Conservation (phyloP, 2,888 invertebrate genomes). For the Pegoplata infirma region DNA sequence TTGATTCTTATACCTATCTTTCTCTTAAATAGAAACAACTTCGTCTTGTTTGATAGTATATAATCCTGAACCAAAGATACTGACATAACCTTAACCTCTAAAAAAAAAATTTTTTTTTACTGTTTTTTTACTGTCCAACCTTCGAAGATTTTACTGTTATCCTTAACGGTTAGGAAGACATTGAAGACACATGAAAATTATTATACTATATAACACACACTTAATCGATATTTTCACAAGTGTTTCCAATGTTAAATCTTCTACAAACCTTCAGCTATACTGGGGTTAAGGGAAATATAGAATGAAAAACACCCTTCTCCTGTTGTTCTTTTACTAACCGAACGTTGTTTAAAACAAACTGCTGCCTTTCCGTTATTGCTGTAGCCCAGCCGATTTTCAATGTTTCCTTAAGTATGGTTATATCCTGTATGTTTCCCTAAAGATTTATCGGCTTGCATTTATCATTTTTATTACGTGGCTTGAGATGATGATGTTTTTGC, state of each 20-base stretch:
- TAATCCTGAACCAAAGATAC: too few species aligned
- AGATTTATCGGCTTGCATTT: slow-evolving; percentile 58
- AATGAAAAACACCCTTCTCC: background rate
- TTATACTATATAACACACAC: slow-evolving; percentile 6
- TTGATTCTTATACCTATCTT: too few species aligned
- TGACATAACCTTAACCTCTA: too few species aligned
- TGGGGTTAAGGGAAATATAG: background rate
- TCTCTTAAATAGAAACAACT: too few species aligned
- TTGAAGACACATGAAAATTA: slow-evolving; percentile 4
- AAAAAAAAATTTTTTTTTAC: too few species aligned
- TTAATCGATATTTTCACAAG: slow-evolving; percentile 54
- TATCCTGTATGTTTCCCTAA: slow-evolving; percentile 21
- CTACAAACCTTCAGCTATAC: slow-evolving; percentile 16
- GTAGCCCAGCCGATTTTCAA: background rate
- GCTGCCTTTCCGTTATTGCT: background rate
- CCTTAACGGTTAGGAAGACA: background rate
- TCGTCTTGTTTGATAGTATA: too few species aligned
- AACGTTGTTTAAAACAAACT: background rate
- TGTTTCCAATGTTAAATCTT: slow-evolving; percentile 31
- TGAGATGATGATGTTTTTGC: slow-evolving; percentile 14
- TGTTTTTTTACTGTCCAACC: too few species aligned
- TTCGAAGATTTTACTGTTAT: too few species aligned
- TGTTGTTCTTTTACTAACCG: background rate
- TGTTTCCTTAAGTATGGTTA: slow-evolving; percentile 15
- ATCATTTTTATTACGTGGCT: slow-evolving; percentile 56